Evolutionary conservation across 2,888 invertebrate genomes (phyloP), one percentile per base, ranked within the genome.

Genomic region (Synanthedon vespiformis): DNA sequence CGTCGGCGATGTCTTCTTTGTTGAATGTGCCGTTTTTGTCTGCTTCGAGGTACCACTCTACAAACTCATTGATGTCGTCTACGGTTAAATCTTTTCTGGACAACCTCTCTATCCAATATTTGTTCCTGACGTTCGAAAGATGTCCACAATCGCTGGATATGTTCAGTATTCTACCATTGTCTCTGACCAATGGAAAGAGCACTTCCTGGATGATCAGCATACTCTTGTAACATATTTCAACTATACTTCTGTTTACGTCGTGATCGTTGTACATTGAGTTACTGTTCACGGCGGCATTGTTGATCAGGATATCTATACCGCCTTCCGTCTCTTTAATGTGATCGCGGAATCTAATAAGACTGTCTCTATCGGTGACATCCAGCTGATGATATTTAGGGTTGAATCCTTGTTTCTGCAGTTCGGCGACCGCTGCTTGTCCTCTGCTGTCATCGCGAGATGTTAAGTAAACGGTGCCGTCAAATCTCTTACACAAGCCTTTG

Each of bases 301-400:
- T 94, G 4, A 94, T 85, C 1, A 94, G 77, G 12, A 94, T 77
- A 71, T 94, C 93, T n/a, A 94, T 71, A 0, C 93, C 92, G 13
- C 90, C 91, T 64, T 93, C 84, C 4, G 83, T 88, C 4, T 77
- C 64, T 56, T 89, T 75, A 3, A 94, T 70, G 59, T 89, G 83
- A 53, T 90, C 86, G 10, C 80, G 72, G 57, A 94, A 90, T 12
- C 58, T 74, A 2, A 74, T 63, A 12, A 92, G 84, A 59, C 92
- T 93, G 2, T 68, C 64, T 54, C 76, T 68, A 59, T 91, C 86
- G 18, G 84, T 83, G 49, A 93, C 87, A 65, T 94, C 93, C n/a
- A 94, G 80, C 59, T 91, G 91, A 67, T 92, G 91, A 67, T 90
- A 93, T 22, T 79, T 59, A 0, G 89, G 87, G 12, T 75, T 65